Evolutionary conservation across 53 echinoderm and acorn worm species (phyloP), one percentile per base, ranked within the genome.

Genomic region (Holothuria scabra): DNA sequence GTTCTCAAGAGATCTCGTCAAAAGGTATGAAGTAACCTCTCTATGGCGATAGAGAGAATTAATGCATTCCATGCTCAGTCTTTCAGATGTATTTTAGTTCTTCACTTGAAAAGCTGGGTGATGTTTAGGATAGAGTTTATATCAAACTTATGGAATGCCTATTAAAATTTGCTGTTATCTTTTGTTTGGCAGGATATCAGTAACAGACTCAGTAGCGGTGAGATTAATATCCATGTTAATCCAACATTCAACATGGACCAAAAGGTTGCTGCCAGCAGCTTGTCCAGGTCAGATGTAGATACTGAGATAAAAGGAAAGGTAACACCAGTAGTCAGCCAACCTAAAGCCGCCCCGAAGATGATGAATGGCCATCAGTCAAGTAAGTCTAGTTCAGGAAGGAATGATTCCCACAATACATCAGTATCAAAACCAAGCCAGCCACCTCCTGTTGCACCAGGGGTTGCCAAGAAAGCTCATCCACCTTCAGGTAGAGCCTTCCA

Each of bases 201-300:
- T 23, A 81, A 61, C 62, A 62, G 82, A n/a, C 82, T 81, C 0
- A 64, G 44, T 65, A 63, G 44, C 44, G 82, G 64, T 28, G 82
- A 81, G 37, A 41, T 81, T 12, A 81, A 81, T 49, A 81, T 81
- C 21, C 82, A 81, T 44, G 46, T 81, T 22, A 81, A 81, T 23
- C 82, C 62, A 12, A 46, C 82, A 2, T 81, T 81, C 82, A 81
- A 81, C 28, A 38, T 81, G 81, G 81, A 81, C 23, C 28, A 32
- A 11, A 81, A 38, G 81, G 9, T 46, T 23, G 16, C 62, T 19
- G 63, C 31, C 20, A 18, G 16, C 52, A 52, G 52, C 52, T 52
- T 52, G 11, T 52, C 52, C 14, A 52, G 52, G 52, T 8, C 18
- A 18, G 52, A 9, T 16, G 52, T 52, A 18, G 52, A 52, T 52